Percentiles rank a stretch among this genome's conserved stretches.
phyloP scores from a whole-genome alignment of 2,113 vertebrate genomes.

The Gorilla gorilla region DNA sequence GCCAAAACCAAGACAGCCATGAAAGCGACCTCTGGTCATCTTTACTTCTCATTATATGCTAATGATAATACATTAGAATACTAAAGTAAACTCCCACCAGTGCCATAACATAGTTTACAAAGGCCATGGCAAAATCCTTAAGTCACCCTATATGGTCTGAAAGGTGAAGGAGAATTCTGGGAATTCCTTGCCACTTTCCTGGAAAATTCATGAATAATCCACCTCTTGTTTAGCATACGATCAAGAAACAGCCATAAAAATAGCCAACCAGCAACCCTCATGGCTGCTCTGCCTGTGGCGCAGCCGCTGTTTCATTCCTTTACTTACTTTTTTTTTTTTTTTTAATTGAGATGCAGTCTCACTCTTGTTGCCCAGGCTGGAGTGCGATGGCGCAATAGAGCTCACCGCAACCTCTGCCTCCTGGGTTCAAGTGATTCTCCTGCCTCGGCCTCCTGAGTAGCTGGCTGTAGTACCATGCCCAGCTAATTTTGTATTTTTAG shows the following conservation, averaged over 20 bases:
- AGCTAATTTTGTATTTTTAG: too few species aligned
- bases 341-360: too few species aligned
- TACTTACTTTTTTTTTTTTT: too few species aligned
- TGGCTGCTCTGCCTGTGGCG: too few species aligned
- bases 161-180: neutral
- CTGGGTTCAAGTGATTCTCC: too few species aligned
- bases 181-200: neutral
- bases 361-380: too few species aligned
- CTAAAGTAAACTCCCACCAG: neutral
- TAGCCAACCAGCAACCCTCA: too few species aligned
- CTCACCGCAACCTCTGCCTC: too few species aligned
- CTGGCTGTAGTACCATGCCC: too few species aligned
- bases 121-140: neutral
- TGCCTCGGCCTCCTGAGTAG: too few species aligned
- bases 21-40: neutral
- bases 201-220: neutral
- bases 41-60: neutral
- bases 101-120: neutral
- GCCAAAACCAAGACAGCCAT: neutral
- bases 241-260: neutral
- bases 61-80: neutral
- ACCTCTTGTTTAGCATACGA: neutral
- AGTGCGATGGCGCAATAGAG: too few species aligned
- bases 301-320: too few species aligned
- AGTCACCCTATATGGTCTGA: neutral